A percentile compares a stretch with the other conserved stretches of the same genome.
phyloP scores from a whole-genome alignment of 1,140 invertebrate genomes.

The Eubasilissa regina region DNA sequence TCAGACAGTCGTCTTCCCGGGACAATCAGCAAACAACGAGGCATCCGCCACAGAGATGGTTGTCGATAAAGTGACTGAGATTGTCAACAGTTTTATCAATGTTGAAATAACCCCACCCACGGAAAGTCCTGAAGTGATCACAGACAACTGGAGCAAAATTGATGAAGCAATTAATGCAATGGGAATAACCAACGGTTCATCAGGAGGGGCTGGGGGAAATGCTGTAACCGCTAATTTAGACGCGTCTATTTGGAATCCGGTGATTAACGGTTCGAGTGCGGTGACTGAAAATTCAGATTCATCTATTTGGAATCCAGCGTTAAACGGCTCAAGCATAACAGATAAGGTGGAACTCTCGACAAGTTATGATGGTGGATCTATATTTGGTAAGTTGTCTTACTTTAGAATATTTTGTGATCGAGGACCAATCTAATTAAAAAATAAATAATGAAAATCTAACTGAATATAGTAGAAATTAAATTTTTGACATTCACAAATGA shows the following conservation, averaged over 20 bases:
- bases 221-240: not conserved
- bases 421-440: too few species aligned
- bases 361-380: not conserved
- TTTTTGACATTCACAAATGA: too few species aligned
- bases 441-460: too few species aligned
- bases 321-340: not conserved
- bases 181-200: not conserved
- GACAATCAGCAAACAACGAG: not conserved
- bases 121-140: not conserved
- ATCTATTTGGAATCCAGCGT: not conserved
- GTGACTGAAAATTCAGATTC: not conserved
- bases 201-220: not conserved
- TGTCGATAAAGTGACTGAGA: constrained; percentile 14
- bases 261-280: not conserved
- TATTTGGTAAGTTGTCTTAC: not conserved
- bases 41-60: not conserved
- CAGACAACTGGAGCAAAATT: constrained; percentile 7
- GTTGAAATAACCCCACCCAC: not conserved
- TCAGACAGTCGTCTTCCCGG: constrained; percentile 11
- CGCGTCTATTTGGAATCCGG: not conserved
- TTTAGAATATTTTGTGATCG: too few species aligned
- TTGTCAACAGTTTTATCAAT: not conserved
- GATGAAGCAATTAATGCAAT: constrained; percentile 34
- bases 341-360: not conserved
- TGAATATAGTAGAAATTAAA: too few species aligned